Conservation (phyloP, 2,888 invertebrate genomes). For the Papilio demoleus region DNA sequence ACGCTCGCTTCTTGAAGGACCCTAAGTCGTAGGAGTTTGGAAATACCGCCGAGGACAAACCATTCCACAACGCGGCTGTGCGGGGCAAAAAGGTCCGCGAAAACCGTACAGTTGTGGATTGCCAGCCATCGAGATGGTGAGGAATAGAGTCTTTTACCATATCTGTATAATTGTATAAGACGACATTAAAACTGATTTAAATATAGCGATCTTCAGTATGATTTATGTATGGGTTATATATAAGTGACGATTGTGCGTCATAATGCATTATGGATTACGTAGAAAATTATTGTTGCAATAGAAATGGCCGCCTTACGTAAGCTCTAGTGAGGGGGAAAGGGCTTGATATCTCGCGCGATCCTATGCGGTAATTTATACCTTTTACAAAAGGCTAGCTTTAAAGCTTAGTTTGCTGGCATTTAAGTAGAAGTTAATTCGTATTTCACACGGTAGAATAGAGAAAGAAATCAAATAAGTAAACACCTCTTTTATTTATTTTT, state of each 20-base stretch:
- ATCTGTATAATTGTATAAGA: neutral
- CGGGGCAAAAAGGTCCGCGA: too few species aligned
- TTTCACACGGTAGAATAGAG: neutral
- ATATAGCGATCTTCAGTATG: neutral
- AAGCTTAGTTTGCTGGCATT: slow-evolving; percentile 1
- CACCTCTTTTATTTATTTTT: neutral
- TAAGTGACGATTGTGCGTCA: neutral
- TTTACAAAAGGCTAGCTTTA: neutral
- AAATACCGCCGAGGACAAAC: too few species aligned
- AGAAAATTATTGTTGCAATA: slow-evolving; percentile 27
- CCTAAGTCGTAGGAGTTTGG: too few species aligned
- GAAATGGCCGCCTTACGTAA: slow-evolving; percentile 23
- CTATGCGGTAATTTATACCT: neutral
- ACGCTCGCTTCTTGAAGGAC: too few species aligned
- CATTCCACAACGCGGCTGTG: too few species aligned
- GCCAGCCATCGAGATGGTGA: too few species aligned
- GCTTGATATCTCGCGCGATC: slow-evolving; percentile 19
- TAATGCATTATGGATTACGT: slow-evolving; percentile 36
- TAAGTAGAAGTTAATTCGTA: neutral
- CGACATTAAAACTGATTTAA: slow-evolving; percentile 21
- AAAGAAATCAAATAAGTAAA: neutral
- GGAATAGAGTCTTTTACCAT: neutral
- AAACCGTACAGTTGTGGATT: too few species aligned
- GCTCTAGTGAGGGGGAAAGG: slow-evolving; percentile 32
- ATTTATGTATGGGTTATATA: too few species aligned